Evolutionary conservation across 2,797 vertebrate species (phyloP).

Genomic region (Rallus crepitans): DNA sequence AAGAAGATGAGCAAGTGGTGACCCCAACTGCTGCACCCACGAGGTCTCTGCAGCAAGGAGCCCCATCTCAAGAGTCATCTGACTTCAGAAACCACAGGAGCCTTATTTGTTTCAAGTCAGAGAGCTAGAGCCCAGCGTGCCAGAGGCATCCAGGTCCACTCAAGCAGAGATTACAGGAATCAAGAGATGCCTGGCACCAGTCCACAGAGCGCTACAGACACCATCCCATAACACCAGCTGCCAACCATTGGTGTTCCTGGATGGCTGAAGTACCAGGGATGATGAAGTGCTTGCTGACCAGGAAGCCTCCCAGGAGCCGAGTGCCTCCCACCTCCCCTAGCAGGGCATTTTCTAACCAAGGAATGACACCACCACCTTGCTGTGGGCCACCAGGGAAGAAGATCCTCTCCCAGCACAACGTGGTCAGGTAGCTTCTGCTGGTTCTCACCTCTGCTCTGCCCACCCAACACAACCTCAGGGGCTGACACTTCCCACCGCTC

Average conservation of each 20-base stretch:
- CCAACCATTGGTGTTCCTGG: background rate
- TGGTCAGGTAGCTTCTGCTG: background rate
- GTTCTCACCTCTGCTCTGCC: background rate
- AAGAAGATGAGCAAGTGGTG: background rate
- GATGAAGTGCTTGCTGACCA: background rate
- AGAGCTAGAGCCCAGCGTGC: background rate
- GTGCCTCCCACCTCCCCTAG: background rate
- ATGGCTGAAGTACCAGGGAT: background rate
- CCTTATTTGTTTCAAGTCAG: conserved; percentile 17
- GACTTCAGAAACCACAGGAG: background rate
- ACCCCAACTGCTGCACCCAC: background rate
- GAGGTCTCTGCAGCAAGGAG: background rate
- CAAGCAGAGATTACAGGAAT: conserved; percentile 58
- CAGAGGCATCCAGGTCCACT: conserved; percentile 44
- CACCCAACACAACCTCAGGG: background rate
- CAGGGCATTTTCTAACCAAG: background rate
- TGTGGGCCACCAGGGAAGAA: accelerated
- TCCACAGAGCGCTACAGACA: conserved; percentile 18
- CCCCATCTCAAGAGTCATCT: background rate
- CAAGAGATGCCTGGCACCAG: conserved; percentile 53
- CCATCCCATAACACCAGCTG: background rate
- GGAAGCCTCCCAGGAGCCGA: background rate
- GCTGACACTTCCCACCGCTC: background rate
- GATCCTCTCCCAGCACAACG: background rate
- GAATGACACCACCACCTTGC: background rate